A percentile compares a stretch with the other conserved stretches of the same genome.
These are phyloP conservation scores for Gastracanthus pulcherrimus DNA, from an alignment of 2,888 invertebrate species.

Conservation along the genomic window DNA sequence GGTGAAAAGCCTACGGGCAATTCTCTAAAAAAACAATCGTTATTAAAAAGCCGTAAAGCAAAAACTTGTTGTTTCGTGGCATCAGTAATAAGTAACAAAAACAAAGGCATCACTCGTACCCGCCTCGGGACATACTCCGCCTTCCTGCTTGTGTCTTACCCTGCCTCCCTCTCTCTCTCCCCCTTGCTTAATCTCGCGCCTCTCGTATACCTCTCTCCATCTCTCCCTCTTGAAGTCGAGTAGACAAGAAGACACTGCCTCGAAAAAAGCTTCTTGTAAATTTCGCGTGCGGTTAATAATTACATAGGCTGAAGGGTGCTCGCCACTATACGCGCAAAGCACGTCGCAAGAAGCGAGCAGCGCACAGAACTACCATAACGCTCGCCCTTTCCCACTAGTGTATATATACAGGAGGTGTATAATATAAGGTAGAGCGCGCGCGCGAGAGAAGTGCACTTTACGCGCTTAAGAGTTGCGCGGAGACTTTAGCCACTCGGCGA, in stretches of 20 bases:
- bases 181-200: background rate
- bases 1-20: background rate
- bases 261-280: constrained; percentile 42
- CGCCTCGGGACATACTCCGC: constrained; percentile 5
- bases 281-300: constrained; percentile 50
- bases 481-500: constrained; percentile 52
- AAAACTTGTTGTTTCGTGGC: constrained; percentile 9
- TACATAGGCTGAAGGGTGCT: constrained; percentile 26
- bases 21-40: constrained; percentile 14
- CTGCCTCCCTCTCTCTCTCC: no score
- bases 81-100: constrained; percentile 29
- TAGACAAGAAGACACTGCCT: constrained; percentile 19
- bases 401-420: background rate
- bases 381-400: background rate
- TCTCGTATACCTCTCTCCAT: background rate
- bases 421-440: constrained; percentile 5
- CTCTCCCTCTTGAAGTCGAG: background rate
- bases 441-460: constrained; percentile 27
- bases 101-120: constrained; percentile 32
- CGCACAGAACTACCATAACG: background rate
- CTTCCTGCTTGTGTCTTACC: background rate
- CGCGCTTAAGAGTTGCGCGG: constrained; percentile 18
- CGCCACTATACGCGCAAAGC: background rate
- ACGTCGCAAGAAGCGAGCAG: background rate
- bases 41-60: constrained; percentile 49